phyloP scores from a whole-genome alignment of 2,888 invertebrate genomes.

The Cabera pusaria region DNA sequence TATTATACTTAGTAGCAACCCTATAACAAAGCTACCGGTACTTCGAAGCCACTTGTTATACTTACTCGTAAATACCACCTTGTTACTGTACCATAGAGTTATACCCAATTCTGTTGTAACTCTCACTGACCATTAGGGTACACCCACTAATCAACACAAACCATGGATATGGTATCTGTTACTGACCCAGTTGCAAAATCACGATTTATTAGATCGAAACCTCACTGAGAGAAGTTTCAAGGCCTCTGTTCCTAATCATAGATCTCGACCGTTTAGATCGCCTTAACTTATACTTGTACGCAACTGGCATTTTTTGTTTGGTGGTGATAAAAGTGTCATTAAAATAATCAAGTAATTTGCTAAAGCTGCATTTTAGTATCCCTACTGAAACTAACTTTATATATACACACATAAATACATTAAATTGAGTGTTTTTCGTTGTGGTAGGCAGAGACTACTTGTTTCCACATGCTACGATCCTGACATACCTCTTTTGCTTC shows the following conservation, averaged over 20 bases:
- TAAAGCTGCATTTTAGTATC: no score
- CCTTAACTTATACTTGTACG: slow-evolving; percentile 10
- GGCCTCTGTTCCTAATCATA: slow-evolving; percentile 29
- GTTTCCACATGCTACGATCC: no score
- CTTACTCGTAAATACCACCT: slow-evolving; percentile 7
- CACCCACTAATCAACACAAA: slow-evolving; percentile 72
- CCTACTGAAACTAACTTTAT: no score
- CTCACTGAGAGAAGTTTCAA: slow-evolving; percentile 31
- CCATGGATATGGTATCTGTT: slow-evolving; percentile 60
- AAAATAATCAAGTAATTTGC: no score
- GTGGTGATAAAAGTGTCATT: no score
- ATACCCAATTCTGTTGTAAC: no score
- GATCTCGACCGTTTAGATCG: slow-evolving; percentile 28
- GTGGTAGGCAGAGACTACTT: no score
- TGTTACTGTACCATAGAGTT: slow-evolving; percentile 14
- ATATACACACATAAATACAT: no score
- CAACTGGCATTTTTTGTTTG: no score
- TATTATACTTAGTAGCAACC: slow-evolving; percentile 1
- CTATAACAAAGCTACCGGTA: slow-evolving; percentile 7
- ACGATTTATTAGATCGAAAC: slow-evolving; percentile 37
- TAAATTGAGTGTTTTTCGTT: no score
- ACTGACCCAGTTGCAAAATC: slow-evolving; percentile 68
- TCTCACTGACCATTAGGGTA: slow-evolving; percentile 69
- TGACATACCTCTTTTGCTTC: no score
- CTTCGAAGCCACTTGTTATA: slow-evolving; percentile 5